A percentile compares a stretch with the other conserved stretches of the same genome.
Conservation (phyloP, 2,113 vertebrate genomes). For the Semnornis frantzii region DNA sequence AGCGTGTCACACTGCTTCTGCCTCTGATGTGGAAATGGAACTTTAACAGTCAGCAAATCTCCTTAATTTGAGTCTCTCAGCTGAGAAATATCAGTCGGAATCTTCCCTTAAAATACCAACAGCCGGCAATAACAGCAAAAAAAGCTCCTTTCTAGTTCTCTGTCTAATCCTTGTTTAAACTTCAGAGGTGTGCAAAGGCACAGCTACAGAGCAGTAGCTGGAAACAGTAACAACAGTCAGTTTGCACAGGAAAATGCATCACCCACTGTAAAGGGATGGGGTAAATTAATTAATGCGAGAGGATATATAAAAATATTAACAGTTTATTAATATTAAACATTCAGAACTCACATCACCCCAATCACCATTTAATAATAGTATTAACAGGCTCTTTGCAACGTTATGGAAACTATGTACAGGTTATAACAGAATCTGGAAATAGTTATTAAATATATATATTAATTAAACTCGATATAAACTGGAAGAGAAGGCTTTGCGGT, state of each 20-base stretch:
- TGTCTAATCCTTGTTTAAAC: constrained; percentile 37
- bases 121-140: constrained; percentile 7
- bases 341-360: too few species aligned
- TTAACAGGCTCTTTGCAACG: too few species aligned
- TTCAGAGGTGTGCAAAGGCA: background rate
- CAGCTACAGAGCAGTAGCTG: background rate
- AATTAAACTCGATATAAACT: too few species aligned
- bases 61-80: constrained; percentile 57
- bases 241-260: background rate
- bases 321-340: too few species aligned
- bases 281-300: too few species aligned
- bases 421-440: too few species aligned
- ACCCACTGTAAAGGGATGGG: too few species aligned
- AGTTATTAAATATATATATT: too few species aligned
- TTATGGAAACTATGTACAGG: too few species aligned
- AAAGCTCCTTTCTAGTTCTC: background rate
- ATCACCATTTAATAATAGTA: too few species aligned
- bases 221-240: background rate
- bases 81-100: background rate
- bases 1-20: constrained; percentile 62
- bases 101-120: constrained; percentile 19
- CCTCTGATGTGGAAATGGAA: constrained; percentile 74
- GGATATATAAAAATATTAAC: too few species aligned
- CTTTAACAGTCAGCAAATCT: constrained; percentile 70
- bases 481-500: too few species aligned